A percentile compares a stretch with the other conserved stretches of the same genome.
phyloP scores from a whole-genome alignment of 2,797 vertebrate species.

The Moxostoma hubbsi region DNA sequence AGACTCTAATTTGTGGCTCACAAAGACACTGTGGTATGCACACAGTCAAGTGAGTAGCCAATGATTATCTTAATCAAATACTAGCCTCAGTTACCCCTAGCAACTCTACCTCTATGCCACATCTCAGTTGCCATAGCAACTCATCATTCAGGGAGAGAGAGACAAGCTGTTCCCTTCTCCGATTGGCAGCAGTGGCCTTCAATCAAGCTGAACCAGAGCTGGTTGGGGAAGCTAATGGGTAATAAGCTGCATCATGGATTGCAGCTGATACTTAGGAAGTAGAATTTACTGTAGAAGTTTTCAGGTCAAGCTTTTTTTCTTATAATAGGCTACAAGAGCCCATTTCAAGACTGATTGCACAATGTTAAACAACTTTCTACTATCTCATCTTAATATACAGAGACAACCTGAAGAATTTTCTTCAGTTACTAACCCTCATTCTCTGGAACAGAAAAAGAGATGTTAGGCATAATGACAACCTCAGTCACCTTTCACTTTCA shows the following conservation, averaged over 20 bases:
- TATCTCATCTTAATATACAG: too few relatives aligned
- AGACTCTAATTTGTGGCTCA: constrained; percentile 24
- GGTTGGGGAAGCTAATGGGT: constrained; percentile 28
- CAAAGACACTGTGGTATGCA: constrained; percentile 31
- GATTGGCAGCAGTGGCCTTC: constrained; percentile 59
- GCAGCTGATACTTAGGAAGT: not conserved
- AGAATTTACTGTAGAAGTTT: not conserved
- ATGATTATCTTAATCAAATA: constrained; percentile 74
- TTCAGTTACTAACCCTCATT: too few relatives aligned
- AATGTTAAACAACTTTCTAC: not conserved
- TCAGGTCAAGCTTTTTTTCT: not conserved
- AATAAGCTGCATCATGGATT: constrained; percentile 37
- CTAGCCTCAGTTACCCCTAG: constrained; percentile 72
- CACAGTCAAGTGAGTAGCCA: constrained; percentile 55
- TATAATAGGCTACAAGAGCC: not conserved
- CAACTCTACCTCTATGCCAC: constrained; percentile 73
- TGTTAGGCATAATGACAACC: too few relatives aligned
- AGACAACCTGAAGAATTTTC: too few relatives aligned
- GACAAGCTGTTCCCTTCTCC: constrained; percentile 53
- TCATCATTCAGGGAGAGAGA: constrained; percentile 62
- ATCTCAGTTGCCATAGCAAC: constrained; percentile 79
- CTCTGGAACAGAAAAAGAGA: too few relatives aligned
- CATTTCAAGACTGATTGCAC: not conserved
- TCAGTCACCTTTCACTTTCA: too few relatives aligned
- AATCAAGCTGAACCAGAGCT: constrained; percentile 43